Percentiles rank a stretch among this genome's conserved stretches.
Evolutionary conservation across 2,888 invertebrate genomes (phyloP).

Genomic region (Coenonympha arcania): DNA sequence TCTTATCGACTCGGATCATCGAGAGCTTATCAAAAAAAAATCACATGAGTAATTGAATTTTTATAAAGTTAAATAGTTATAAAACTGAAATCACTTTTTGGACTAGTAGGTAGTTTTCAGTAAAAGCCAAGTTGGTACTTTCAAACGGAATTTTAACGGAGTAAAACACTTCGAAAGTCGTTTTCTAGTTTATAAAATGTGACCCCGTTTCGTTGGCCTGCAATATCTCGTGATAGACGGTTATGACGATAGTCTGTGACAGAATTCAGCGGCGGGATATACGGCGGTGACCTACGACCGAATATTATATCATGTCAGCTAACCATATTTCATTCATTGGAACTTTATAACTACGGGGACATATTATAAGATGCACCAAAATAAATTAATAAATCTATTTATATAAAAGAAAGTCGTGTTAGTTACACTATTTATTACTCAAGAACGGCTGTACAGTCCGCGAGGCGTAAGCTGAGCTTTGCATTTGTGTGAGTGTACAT

Average conservation of each 20-base stretch:
- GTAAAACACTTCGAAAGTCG: conserved; percentile 8
- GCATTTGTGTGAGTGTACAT: too few relatives aligned
- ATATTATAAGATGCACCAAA: background rate
- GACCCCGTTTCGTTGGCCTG: conserved; percentile 18
- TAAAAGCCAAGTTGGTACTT: conserved; percentile 2
- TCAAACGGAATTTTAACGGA: background rate
- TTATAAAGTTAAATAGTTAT: too few relatives aligned
- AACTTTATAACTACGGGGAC: background rate
- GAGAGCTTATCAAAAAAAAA: too few relatives aligned
- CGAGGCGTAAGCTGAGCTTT: too few relatives aligned
- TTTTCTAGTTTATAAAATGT: conserved; percentile 17
- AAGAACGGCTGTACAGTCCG: too few relatives aligned
- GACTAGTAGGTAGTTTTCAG: background rate
- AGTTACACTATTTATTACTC: too few relatives aligned
- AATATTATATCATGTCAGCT: conserved; percentile 7
- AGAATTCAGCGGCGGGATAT: conserved; percentile 18
- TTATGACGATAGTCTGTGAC: conserved; percentile 19
- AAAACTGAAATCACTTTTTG: background rate
- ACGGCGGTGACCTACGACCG: conserved; percentile 2
- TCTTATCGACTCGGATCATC: too few relatives aligned
- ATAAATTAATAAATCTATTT: too few relatives aligned
- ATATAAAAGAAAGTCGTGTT: too few relatives aligned
- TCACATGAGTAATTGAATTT: too few relatives aligned
- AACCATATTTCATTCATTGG: conserved; percentile 1
- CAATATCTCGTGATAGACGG: conserved; percentile 20